Base-by-base conservation (phyloP, 1,140 invertebrate species). In the Tetramorium parvispinum region DNA sequence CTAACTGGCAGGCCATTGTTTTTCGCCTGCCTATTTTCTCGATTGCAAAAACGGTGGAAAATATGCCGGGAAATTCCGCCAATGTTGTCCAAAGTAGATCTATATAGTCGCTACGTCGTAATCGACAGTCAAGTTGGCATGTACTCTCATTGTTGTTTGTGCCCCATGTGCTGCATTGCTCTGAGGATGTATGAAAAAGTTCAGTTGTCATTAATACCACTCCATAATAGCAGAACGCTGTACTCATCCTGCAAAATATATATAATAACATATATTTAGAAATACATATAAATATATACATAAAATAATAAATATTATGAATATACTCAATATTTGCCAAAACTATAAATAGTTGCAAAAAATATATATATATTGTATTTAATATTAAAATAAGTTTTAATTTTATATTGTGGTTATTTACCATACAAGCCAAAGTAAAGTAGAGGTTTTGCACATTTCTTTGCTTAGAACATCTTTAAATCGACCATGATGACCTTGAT, bases 141-240 rank as follows among this genome's bases (percentile, higher is more conserved):
- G 82, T 94, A 95, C 85, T 91, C 27, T 94, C 92, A 66, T 93
- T 89, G 5, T 90, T 81, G 32, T 90, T 66, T 76, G 87, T 89
- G 61, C 90, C 87, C 86, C 93, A 92, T 10, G 92, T 93, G 21
- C 93, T 91, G 86, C 95, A 96, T 65, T 94, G 93, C 43, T 94
- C 94, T n/a, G 95, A 94, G 2, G 96, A 95, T 21, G 96, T 96
- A 92, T 98, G 97, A 95, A 99, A 98, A 43, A 99, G 95, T 94
- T 99, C 98, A 1, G 98, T 99, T 1, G 98, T 99, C 97, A 99
- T 98, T 61, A 99, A 95, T 5, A 99, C 98, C 51, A 99, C 96
- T 1, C 99, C 99, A 94, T 99, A 99, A 93, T 99, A 99, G 91
- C 98, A 99, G 95, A 99, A 99, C 2, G 98, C 98, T 95, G 98